These are phyloP conservation scores for Catostomus latipinnis DNA, from an alignment of 2,797 vertebrate genomes.

Conservation along the genomic window DNA sequence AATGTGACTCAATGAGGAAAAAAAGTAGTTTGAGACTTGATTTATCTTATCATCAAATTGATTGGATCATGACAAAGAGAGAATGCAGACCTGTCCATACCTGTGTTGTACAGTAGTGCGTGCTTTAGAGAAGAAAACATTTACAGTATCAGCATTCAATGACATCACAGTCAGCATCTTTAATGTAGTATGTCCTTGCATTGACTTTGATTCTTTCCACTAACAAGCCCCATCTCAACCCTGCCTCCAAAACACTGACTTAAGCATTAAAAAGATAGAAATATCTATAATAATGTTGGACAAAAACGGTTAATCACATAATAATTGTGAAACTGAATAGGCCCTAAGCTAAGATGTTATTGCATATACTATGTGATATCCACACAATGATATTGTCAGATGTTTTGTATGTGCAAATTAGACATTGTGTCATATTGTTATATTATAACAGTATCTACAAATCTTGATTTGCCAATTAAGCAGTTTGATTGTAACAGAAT, in stretches of 20 bases:
- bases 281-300: not conserved
- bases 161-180: conserved; percentile 32
- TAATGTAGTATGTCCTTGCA: conserved; percentile 16
- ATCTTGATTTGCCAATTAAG: conserved; percentile 23
- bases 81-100: not conserved
- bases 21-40: too few species aligned
- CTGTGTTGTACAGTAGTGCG: not conserved
- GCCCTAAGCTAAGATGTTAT: not conserved
- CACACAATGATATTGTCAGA: not conserved
- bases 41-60: too few species aligned
- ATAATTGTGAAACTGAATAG: not conserved
- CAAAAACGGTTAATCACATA: not conserved
- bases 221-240: not conserved
- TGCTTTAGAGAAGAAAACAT: conserved; percentile 34
- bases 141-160: conserved; percentile 29
- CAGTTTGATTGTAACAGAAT: not conserved
- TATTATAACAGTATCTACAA: not conserved
- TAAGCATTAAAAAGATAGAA: not conserved
- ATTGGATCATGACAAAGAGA: not conserved
- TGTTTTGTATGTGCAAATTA: not conserved
- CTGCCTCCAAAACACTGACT: not conserved
- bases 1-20: too few species aligned
- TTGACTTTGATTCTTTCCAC: conserved; percentile 16
- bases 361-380: not conserved
- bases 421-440: not conserved